Base-by-base conservation (phyloP, 1,140 invertebrate genomes). In the Ridgeia piscesae region DNA sequence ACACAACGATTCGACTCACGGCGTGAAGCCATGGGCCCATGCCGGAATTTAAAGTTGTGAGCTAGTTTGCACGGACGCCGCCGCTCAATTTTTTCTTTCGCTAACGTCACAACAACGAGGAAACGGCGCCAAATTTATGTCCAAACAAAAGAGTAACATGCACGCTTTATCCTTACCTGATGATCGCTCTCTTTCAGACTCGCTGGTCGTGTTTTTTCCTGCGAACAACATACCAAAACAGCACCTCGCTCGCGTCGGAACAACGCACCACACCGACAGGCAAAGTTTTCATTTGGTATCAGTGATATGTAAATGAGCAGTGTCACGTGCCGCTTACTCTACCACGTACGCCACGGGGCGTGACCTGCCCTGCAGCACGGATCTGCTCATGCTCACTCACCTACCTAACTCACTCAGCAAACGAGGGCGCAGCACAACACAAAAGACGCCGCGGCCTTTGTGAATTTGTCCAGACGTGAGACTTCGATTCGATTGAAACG, bases 1-100 rank as follows among this genome's bases (percentile, higher is more conserved):
- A 77, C 58, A 77, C 58, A 42, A 77, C 58, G 58, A 77, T 77
- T 77, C 27, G 17, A 77, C 27, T 77, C 58, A 77, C 17, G 11
- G 58, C 6, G 17, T 77, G 58, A 77, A 77, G 58, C 58, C 58
- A 77, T 42, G 42, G n/a, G 42, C 42, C 42, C 42, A 42, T 77
- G 58, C 58, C 58, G 58, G 58, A 77, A 77, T 77, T 77, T 77
- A 77, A 77, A 77, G 58, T 77, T 77, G 58, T 77, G 58, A 77
- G 58, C 58, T 9, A 77, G 17, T 77, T 21, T 21, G 58, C 58
- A 77, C 58, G 58, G 27, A 77, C 58, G 58, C 58, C 17, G 58
- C 58, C 58, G 58, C 8, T 27, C 58, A 77, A 77, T 77, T 77
- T 77, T 77, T 77, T 77, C 58, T 77, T 77, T 77, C 17, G 58